Evolutionary conservation across 2,888 invertebrate species (phyloP), one percentile per base, ranked within the genome.

Genomic region (Rotaria magnacalcarata): DNA sequence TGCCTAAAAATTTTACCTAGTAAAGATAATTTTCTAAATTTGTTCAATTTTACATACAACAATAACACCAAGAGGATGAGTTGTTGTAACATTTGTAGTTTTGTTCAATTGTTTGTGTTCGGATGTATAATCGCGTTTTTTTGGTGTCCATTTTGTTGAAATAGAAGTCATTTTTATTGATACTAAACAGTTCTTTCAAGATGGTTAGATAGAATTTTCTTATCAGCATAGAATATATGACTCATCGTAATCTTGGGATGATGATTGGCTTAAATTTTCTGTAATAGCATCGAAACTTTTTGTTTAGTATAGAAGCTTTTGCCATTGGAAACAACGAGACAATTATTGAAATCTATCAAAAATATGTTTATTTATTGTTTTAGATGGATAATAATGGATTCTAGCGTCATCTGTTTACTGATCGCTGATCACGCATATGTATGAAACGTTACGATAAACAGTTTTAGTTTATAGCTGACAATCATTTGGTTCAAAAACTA

Each of bases 21-120:
- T 50, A 11, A 24, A 80, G 10, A 47, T 11, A 8, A n/a, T 24
- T 47, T 47, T 47, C 2, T 24, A 6, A 21, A 43, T 47, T 24
- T 47, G 24, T 43, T 16, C 14, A 11, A 52, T 52, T 4, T 41
- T 34, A 67, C 67, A 34, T 67, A 67, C 67, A 67, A 67, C 19
- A 67, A 34, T 34, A 24, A 80, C n/a, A 47, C 80, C 80, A n/a
- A 80, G 80, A 47, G 80, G 80, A 80, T 80, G 80, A 47, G 21
- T 47, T 47, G 47, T n/a, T 80, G 80, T 80, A 24, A n/a, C 47
- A n/a, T 7, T 14, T 47, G 47, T 47, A 2, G 47, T 10, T 80
- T 80, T 80, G 47, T 47, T 47, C 8, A 80, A 47, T 47, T 24
- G 43, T 47, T 80, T 80, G 8, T 47, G 47, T 80, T 80, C 80